Base-by-base conservation (phyloP, 2,797 vertebrate species). In the Mus caroli region DNA sequence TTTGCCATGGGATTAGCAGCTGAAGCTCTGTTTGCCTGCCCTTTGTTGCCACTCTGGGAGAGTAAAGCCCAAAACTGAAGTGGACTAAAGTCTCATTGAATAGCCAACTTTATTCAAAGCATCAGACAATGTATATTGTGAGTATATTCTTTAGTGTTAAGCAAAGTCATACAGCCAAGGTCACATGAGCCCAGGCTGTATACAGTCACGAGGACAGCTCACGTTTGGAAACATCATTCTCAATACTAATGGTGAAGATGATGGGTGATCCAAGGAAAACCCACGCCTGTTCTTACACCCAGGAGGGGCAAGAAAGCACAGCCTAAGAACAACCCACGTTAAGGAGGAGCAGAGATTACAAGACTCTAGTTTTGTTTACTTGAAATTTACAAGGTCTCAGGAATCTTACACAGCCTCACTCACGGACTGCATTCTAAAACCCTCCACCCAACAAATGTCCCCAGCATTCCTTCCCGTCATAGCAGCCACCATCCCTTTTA, bases 1-100 rank as follows among this genome's bases (percentile, higher is more conserved):
- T 77, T 19, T 7, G 0, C 0, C 13, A 58, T 5, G 11, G 15
- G 9, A 43, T 50, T 1, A 12, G 12, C 14, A 60, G 60, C 31
- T 77, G 11, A 56, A 22, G n/a, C 77, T 52, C 5, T 12, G 52
- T 58, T 67, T 28, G 31, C 52, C 86, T 88, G 52, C 50, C 20
- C 24, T 76, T 43, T 46, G 24, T 76, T 76, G 46, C 40, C 11
- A 75, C 37, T 12, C 22, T 6, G 11, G 71, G 20, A 24, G 3
- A 73, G 20, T 4, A 7, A 37, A 73, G 71, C 20, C 20, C 40
- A 73, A 76, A 46, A 46, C 11, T 3, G 24, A 76, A 76, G 40
- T 28, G 37, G 11, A 43, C 40, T 46, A 14, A 43, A 75, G 24
- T 46, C 40, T 76, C 40, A 14, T 2, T 26, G 22, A 76, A 46